These are phyloP conservation scores for Keiferia lycopersicella DNA, from an alignment of 2,888 invertebrate genomes.

Conservation along the genomic window DNA sequence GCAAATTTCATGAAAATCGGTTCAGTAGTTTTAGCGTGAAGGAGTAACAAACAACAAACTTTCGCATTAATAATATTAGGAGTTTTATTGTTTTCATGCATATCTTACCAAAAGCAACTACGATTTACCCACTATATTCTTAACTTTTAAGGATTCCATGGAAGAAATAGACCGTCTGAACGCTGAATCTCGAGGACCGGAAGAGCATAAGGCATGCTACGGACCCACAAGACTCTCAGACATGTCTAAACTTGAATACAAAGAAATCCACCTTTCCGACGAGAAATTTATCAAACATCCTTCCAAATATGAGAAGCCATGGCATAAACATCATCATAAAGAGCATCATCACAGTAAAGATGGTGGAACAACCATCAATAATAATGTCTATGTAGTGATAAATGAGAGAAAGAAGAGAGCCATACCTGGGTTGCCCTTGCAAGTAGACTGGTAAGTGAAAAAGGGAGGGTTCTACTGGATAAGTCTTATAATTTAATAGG, in stretches of 20 bases:
- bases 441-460: constrained; percentile 79
- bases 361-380: constrained; percentile 30
- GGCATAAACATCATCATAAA: constrained; percentile 37
- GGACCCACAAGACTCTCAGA: constrained; percentile 84
- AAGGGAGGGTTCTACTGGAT: neutral
- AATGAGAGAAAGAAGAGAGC: constrained; percentile 57
- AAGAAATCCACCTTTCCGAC: constrained; percentile 69
- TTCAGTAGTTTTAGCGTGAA: too few relatives aligned
- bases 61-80: too few relatives aligned
- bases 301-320: constrained; percentile 50
- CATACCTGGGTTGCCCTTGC: constrained; percentile 58
- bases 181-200: constrained; percentile 58
- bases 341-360: constrained; percentile 30
- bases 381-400: constrained; percentile 45
- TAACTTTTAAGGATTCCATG: constrained; percentile 66
- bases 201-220: constrained; percentile 71
- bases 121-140: too few relatives aligned
- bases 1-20: too few relatives aligned
- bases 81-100: neutral
- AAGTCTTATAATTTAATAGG: too few relatives aligned
- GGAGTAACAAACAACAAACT: too few relatives aligned
- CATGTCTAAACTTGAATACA: constrained; percentile 82
- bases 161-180: constrained; percentile 74
- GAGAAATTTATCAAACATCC: constrained; percentile 52
- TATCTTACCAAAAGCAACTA: neutral